These are phyloP conservation scores for Brachionus manjavacas DNA, from an alignment of 1,140 invertebrate genomes.

Conservation along the genomic window DNA sequence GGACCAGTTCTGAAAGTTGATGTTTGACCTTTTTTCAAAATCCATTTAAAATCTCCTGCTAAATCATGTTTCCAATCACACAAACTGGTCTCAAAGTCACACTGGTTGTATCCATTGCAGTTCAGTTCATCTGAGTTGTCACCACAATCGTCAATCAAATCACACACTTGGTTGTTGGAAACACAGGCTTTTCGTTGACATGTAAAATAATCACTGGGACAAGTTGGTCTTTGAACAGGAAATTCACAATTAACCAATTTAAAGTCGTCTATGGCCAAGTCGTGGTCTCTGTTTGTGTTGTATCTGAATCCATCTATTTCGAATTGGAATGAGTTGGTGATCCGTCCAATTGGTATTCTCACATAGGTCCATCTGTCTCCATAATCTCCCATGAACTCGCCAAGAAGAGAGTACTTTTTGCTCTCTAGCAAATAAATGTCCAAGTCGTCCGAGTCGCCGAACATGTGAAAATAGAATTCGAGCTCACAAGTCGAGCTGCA, in stretches of 20 bases:
- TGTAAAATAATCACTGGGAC: conserved; percentile 47
- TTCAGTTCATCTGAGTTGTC: conserved; percentile 33
- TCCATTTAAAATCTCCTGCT: conserved; percentile 49
- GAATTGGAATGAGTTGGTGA: conserved; percentile 63
- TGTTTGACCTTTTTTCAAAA: conserved; percentile 45
- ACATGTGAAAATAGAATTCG: conserved; percentile 70
- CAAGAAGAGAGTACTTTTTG: conserved; percentile 58
- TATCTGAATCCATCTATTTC: conserved; percentile 45
- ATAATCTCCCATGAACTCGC: conserved; percentile 62
- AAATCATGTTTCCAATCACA: conserved; percentile 52
- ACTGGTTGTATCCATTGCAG: not conserved
- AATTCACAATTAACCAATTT: conserved; percentile 53
- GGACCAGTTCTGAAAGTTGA: conserved; percentile 67
- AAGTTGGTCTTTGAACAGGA: conserved; percentile 47
- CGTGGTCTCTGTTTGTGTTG: conserved; percentile 45
- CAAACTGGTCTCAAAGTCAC: conserved; percentile 42
- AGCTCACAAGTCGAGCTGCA: conserved; percentile 37
- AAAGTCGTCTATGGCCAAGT: conserved; percentile 55
- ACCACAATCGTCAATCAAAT: conserved; percentile 42
- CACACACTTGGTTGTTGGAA: conserved; percentile 1
- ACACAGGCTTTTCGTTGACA: conserved; percentile 53
- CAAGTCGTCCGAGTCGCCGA: conserved; percentile 57
- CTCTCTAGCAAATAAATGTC: conserved; percentile 56
- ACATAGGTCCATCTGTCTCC: conserved; percentile 69
- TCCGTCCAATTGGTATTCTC: conserved; percentile 62